Base-by-base conservation (phyloP, 1,140 invertebrate genomes). In the Plectrocnemia conspersa region DNA sequence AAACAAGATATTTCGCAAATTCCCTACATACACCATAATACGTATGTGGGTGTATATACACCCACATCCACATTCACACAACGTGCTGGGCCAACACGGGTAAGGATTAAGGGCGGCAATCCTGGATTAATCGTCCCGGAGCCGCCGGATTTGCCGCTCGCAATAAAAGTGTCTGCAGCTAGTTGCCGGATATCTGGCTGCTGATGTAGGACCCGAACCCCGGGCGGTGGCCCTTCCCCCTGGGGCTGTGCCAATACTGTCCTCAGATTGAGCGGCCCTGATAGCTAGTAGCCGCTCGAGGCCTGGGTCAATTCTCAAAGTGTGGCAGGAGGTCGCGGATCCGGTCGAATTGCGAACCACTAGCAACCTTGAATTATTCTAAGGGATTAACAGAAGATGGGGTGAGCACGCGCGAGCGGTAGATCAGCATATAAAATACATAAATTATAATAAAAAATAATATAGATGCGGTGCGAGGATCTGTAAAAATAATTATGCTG, bases 91-190 rank as follows among this genome's bases (percentile, higher is more conserved):
- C 50, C 58, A 46, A 54, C 73, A 73, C 70, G 72, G 72, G 71
- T 73, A 63, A 66, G 73, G 73, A 75, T 74, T 75, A 75, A 73
- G 66, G 63, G 66, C 71, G 70, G 68, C 70, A 75, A 74, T 75
- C 73, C 70, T 59, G 72, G 72, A 73, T 72, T 74, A 72, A 72
- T 64, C 65, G 59, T 63, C 64, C 64, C 68, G 68, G 54, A 71
- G 70, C 71, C 69, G 65, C 66, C 67, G 70, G 71, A 71, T 73
- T 73, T 72, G 56, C 65, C 60, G 64, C 63, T 66, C 64, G 71
- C 71, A 75, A 75, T 75, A 75, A 75, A 75, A 75, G 72, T 75
- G 72, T 75, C 72, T 74, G 58, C 58, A 60, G 54, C 54, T 53
- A 60, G 54, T 56, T 56, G 58, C 44, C 48, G 54, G 54, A 55